A percentile compares a stretch with the other conserved stretches of the same genome.
phyloP scores from a whole-genome alignment of 2,888 invertebrate species.

The Electrophaes corylata region DNA sequence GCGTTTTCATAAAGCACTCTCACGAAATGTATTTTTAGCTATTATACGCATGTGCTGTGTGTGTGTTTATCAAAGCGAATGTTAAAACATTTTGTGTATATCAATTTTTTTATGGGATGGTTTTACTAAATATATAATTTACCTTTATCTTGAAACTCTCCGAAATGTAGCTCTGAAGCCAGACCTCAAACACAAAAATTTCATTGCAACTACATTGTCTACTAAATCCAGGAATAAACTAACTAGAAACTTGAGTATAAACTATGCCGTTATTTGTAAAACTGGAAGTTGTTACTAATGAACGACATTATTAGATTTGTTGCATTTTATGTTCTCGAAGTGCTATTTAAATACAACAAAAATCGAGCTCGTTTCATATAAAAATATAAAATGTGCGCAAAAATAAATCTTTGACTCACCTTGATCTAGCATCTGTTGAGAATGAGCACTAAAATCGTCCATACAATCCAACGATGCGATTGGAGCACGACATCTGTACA shows the following conservation, averaged over 20 bases:
- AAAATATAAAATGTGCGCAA: neutral
- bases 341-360: neutral
- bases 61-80: neutral
- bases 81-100: neutral
- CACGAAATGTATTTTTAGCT: conserved; percentile 16
- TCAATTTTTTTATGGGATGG: neutral
- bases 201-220: too few species aligned
- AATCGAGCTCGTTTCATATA: neutral
- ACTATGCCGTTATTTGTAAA: too few species aligned
- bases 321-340: neutral
- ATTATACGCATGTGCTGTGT: conserved; percentile 1
- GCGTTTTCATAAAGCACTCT: neutral
- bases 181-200: conserved; percentile 25
- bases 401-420: conserved; percentile 53
- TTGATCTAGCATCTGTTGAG: conserved; percentile 82
- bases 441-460: conserved; percentile 93
- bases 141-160: conserved; percentile 32
- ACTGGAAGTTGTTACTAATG: too few species aligned
- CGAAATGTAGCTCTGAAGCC: conserved; percentile 26
- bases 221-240: too few species aligned
- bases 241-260: too few species aligned
- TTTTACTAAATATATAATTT: neutral
- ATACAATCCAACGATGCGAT: conserved; percentile 97
- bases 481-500: conserved; percentile 92
- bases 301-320: neutral